These are phyloP conservation scores for Taeniopygia guttata DNA, from an alignment of 2,797 vertebrate genomes.

Conservation along the genomic window DNA sequence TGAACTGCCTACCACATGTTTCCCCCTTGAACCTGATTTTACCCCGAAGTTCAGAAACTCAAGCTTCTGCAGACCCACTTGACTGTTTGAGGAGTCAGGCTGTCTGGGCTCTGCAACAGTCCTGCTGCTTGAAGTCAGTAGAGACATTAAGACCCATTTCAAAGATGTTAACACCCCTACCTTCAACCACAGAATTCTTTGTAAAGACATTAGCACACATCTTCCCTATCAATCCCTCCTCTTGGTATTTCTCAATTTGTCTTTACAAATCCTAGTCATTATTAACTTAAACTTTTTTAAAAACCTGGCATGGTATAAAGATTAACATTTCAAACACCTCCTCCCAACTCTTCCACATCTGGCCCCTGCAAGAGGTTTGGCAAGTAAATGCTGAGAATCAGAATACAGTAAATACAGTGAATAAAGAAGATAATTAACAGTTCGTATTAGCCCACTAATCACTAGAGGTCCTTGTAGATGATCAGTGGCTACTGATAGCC, in stretches of 20 bases:
- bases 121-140: background rate
- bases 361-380: background rate
- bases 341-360: background rate
- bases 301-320: no score
- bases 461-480: background rate
- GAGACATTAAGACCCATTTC: background rate
- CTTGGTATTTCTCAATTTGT: background rate
- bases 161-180: background rate
- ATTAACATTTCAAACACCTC: background rate
- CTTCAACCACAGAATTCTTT: background rate
- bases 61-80: background rate
- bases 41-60: background rate
- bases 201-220: background rate
- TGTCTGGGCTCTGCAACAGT: background rate
- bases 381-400: background rate
- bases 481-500: background rate
- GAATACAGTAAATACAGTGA: background rate
- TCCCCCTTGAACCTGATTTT: background rate
- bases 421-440: background rate
- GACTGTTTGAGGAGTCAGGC: background rate
- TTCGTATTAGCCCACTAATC: background rate
- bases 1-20: background rate
- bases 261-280: background rate
- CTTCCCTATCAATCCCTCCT: no score
- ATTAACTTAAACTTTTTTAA: background rate